phyloP scores from a whole-genome alignment of 2,113 vertebrate species.

The Tragelaphus buxtoni region DNA sequence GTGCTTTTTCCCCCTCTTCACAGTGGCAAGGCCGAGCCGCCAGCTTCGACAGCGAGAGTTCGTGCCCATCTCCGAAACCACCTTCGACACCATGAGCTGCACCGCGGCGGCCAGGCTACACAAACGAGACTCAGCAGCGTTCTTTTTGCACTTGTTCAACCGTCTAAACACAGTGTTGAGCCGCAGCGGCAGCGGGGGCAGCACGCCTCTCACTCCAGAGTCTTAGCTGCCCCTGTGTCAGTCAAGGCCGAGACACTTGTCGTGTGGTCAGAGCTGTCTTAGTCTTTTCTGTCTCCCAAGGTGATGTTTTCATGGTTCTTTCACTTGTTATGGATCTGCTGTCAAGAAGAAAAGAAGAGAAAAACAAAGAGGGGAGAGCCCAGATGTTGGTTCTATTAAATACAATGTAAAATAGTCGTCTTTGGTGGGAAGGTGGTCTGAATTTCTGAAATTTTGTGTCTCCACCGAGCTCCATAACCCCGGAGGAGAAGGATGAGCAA shows the following conservation, averaged over 20 bases:
- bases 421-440: neutral
- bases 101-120: rapidly evolving
- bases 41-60: constrained; percentile 97
- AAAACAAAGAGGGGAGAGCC: neutral
- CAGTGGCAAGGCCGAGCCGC: constrained; percentile 97
- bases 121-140: constrained; percentile 55
- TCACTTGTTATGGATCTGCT: constrained; percentile 64
- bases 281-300: constrained; percentile 78
- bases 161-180: constrained; percentile 51
- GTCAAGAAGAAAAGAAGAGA: constrained; percentile 32
- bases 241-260: constrained; percentile 74
- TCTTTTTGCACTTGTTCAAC: constrained; percentile 63
- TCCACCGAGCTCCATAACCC: neutral
- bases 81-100: constrained; percentile 89
- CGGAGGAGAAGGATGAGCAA: neutral
- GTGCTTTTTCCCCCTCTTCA: constrained; percentile 25
- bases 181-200: constrained; percentile 20
- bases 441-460: neutral
- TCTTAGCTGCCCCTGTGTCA: constrained; percentile 52
- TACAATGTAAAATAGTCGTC: constrained; percentile 60
- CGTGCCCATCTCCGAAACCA: constrained; percentile 93
- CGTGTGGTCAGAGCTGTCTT: constrained; percentile 74
- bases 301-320: constrained; percentile 78
- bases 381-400: constrained; percentile 54
- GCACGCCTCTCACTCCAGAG: constrained; percentile 10